These are phyloP conservation scores for Danaus plexippus DNA, from an alignment of 1,140 invertebrate species.

Conservation along the genomic window DNA sequence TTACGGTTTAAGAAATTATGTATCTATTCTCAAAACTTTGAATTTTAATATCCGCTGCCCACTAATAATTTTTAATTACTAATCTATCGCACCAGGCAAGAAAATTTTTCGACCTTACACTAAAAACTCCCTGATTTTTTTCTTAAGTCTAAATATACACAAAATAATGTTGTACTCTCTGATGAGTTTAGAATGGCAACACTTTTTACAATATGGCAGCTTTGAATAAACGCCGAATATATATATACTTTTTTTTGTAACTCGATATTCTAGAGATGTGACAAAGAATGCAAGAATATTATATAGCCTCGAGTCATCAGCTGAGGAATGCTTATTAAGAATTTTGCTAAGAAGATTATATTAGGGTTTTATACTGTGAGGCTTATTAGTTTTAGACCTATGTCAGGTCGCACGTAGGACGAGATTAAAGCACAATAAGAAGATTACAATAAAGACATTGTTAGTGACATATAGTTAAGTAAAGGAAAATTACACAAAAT, in stretches of 20 bases:
- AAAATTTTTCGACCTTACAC: constrained; percentile 55
- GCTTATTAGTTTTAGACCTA: constrained; percentile 29
- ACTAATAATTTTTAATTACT: constrained; percentile 30
- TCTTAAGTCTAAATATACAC: constrained; percentile 69
- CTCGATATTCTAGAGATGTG: constrained; percentile 25
- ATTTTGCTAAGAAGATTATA: constrained; percentile 10
- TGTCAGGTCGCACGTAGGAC: constrained; percentile 36
- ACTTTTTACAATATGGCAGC: constrained; percentile 62
- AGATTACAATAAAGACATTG: too few relatives aligned
- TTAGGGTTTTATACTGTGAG: too few relatives aligned
- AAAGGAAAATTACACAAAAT: too few relatives aligned
- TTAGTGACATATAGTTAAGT: too few relatives aligned
- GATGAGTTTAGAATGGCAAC: constrained; percentile 67
- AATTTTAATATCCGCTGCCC: constrained; percentile 29
- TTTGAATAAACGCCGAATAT: constrained; percentile 51
- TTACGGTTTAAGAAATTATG: constrained; percentile 15
- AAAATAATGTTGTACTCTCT: constrained; percentile 71
- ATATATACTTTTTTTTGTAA: constrained; percentile 24
- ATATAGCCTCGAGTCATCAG: neutral
- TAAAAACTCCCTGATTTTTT: constrained; percentile 68
- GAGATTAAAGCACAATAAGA: constrained; percentile 8
- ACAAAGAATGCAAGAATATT: too few relatives aligned
- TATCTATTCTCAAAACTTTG: constrained; percentile 9
- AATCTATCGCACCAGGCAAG: constrained; percentile 60
- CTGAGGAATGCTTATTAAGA: constrained; percentile 15